These are phyloP conservation scores for Lithosia quadra DNA, from an alignment of 2,888 invertebrate species.

Conservation along the genomic window DNA sequence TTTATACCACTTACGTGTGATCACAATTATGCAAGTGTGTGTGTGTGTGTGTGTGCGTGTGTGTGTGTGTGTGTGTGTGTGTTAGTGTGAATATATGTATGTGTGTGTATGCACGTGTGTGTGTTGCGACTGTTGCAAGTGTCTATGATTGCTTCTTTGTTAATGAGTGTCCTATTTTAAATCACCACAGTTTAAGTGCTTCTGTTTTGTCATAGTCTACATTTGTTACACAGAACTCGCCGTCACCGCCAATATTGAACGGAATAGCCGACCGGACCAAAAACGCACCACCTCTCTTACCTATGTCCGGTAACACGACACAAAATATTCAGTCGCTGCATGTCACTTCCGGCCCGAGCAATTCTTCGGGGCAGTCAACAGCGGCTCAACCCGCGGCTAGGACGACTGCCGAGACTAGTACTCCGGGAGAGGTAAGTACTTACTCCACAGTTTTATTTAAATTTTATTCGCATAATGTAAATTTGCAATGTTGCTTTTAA, in stretches of 20 bases:
- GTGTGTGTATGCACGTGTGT: too few species aligned
- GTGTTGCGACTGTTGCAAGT: too few species aligned
- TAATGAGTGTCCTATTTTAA: neutral
- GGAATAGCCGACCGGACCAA: conserved; percentile 63
- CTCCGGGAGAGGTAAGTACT: conserved; percentile 57
- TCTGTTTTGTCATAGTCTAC: too few species aligned
- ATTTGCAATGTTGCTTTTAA: too few species aligned
- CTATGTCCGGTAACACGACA: conserved; percentile 9
- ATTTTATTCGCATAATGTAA: too few species aligned
- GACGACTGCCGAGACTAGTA: conserved; percentile 35
- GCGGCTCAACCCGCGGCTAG: conserved; percentile 21
- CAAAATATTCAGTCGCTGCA: neutral
- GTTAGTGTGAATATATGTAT: too few species aligned
- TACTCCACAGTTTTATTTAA: neutral
- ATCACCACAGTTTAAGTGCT: too few species aligned
- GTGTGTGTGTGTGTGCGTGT: too few species aligned
- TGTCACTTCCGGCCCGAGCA: conserved; percentile 11
- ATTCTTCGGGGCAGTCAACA: neutral
- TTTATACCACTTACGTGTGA: too few species aligned
- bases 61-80: too few species aligned
- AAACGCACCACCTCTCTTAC: conserved; percentile 17
- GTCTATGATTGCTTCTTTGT: too few species aligned
- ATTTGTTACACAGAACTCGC: conserved; percentile 36
- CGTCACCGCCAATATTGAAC: conserved; percentile 66
- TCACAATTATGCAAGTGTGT: too few species aligned